A percentile compares a stretch with the other conserved stretches of the same genome.
These are phyloP conservation scores for Distichodus sexfasciatus DNA, from an alignment of 2,797 vertebrate genomes.

Conservation along the genomic window DNA sequence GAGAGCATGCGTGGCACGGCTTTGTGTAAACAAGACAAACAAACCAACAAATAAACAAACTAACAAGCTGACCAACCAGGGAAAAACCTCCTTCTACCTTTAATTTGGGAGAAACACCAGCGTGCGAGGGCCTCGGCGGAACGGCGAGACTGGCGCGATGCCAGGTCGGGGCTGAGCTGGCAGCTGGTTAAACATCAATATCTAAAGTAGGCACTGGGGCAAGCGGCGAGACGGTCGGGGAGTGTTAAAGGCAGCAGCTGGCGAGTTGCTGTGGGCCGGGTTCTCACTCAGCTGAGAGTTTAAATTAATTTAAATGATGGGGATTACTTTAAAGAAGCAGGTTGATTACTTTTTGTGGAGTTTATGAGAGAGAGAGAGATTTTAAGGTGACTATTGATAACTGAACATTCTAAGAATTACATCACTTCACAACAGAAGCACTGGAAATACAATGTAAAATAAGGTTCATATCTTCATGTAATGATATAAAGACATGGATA, in stretches of 20 bases:
- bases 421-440: too few species aligned
- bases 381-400: not conserved
- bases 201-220: constrained; percentile 73
- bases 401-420: too few species aligned
- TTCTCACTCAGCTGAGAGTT: constrained; percentile 61
- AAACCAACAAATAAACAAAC: constrained; percentile 16
- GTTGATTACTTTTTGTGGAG: constrained; percentile 69
- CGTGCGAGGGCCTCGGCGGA: constrained; percentile 62
- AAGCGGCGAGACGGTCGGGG: constrained; percentile 62
- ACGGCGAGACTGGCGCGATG: constrained; percentile 61
- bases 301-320: constrained; percentile 78
- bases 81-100: constrained; percentile 45
- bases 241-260: constrained; percentile 73
- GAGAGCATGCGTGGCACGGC: too few species aligned
- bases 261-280: constrained; percentile 68
- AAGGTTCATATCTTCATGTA: too few species aligned
- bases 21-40: constrained; percentile 42
- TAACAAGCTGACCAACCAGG: constrained; percentile 32
- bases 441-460: too few species aligned
- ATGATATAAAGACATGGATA: too few species aligned
- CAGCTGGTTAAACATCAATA: constrained; percentile 71
- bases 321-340: constrained; percentile 71
- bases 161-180: constrained; percentile 66
- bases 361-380: constrained; percentile 26
- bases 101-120: constrained; percentile 52